Base-by-base conservation (phyloP, 2,888 invertebrate species). In the Drosophila emarginata region DNA sequence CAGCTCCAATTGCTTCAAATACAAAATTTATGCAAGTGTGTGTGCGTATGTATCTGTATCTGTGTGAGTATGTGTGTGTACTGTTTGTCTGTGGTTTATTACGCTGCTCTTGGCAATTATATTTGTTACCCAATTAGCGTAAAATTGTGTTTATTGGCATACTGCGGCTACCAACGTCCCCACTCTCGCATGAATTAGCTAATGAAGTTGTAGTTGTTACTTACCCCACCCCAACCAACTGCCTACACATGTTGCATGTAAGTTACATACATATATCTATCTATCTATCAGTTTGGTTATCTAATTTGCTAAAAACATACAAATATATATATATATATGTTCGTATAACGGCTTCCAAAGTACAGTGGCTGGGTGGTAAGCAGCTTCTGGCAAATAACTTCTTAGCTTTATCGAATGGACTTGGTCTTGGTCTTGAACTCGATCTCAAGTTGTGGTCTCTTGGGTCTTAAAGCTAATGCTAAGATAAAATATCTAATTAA, bases 71-170 rank as follows among this genome's bases (percentile, higher is more conserved):
- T 45, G 12, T 45, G 15, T 67, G 53, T 64, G 62, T 72, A 62
- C 65, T 60, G 67, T 68, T 60, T 74, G 78, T 72, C 64, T 78
- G 87, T 78, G 77, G 83, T 87, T 87, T 84, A 87, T 89, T 87
- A 82, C 86, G 88, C 83, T 79, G 81, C 79, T 88, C 85, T 81
- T 89, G 85, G 88, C 90, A 88, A 90, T 90, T 88, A 89, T 90
- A 90, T 88, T 90, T 89, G 83, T 85, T 85, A 86, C 87, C 80
- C 89, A 89, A 90, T 90, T 90, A 90, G 81, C 78, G 79, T 80
- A 87, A 89, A 89, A 87, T 89, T 89, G 89, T 87, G 86, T 83
- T 88, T 88, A 89, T 87, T 87, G 87, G 89, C 77, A 79, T 81
- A 78, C 72, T 53, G 61, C 52, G 58, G 59, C 66, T 72, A 60